A percentile compares a stretch with the other conserved stretches of the same genome.
phyloP scores from a whole-genome alignment of 2,888 invertebrate genomes.

The Eurytoma adleriae region DNA sequence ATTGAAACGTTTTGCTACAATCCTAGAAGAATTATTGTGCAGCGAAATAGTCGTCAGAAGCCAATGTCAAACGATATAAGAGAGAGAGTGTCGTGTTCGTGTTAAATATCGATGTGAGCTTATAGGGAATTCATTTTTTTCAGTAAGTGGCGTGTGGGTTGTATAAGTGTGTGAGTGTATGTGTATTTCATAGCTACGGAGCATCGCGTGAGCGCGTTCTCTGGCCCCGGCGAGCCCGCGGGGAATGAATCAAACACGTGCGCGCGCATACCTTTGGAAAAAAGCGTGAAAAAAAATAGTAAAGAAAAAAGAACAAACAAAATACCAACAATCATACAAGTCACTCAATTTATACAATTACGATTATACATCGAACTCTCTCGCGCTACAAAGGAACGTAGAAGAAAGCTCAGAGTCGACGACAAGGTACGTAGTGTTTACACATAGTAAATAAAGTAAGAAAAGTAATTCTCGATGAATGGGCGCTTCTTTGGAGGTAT shows the following conservation, averaged over 20 bases:
- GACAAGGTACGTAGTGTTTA: conserved; percentile 16
- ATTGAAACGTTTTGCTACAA: conserved; percentile 41
- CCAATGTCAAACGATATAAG: conserved; percentile 52
- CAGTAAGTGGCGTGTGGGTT: conserved; percentile 40
- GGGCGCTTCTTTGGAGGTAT: neutral
- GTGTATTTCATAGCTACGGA: conserved; percentile 17
- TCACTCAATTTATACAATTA: conserved; percentile 48
- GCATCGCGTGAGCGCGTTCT: neutral
- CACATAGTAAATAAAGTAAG: conserved; percentile 11
- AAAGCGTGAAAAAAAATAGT: neutral
- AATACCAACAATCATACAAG: conserved; percentile 33
- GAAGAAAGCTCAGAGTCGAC: conserved; percentile 32
- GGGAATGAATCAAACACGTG: neutral
- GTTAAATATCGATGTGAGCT: conserved; percentile 41
- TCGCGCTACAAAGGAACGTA: neutral
- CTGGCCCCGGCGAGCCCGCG: neutral
- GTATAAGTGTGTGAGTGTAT: conserved; percentile 36
- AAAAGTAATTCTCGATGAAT: neutral
- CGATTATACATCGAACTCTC: conserved; percentile 16
- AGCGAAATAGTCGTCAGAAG: conserved; percentile 49
- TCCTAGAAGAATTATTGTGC: conserved; percentile 52
- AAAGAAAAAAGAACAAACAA: neutral
- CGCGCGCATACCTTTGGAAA: neutral
- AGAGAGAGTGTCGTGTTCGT: conserved; percentile 50
- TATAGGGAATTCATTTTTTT: conserved; percentile 1